These are phyloP conservation scores for Lipophrys pholis DNA, from an alignment of 2,113 vertebrate genomes.

Conservation along the genomic window DNA sequence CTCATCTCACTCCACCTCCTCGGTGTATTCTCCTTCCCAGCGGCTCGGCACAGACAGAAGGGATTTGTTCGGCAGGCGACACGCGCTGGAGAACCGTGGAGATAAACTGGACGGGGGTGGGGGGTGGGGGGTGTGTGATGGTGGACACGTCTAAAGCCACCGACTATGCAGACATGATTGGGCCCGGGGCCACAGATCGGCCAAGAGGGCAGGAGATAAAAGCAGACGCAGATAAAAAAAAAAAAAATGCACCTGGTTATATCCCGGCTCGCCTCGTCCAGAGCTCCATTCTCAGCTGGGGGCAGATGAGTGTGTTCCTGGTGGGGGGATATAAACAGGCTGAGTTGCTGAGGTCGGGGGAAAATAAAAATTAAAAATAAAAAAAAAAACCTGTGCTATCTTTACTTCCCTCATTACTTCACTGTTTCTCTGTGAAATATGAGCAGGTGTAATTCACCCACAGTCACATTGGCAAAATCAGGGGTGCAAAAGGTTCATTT, in stretches of 20 bases:
- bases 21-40: slow-evolving; percentile 48
- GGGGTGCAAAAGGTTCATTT: background rate
- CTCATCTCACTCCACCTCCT: slow-evolving; percentile 42
- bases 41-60: slow-evolving; percentile 34
- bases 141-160: slow-evolving; percentile 54
- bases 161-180: slow-evolving; percentile 61
- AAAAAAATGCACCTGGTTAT: slow-evolving; percentile 29
- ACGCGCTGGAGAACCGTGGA: slow-evolving; percentile 45
- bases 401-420: slow-evolving; percentile 9
- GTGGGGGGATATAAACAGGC: background rate
- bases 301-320: slow-evolving; percentile 26
- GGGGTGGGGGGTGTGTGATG: too few relatives aligned
- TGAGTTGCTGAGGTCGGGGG: background rate
- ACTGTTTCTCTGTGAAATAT: background rate
- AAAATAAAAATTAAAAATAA: slow-evolving; percentile 4
- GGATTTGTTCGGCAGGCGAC: slow-evolving; percentile 58
- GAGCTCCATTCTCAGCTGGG: slow-evolving; percentile 7
- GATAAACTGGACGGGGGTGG: slow-evolving; percentile 56
- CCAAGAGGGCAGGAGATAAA: slow-evolving; percentile 60
- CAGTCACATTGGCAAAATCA: background rate
- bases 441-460: background rate
- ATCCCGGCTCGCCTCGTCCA: slow-evolving; percentile 31
- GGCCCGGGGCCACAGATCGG: slow-evolving; percentile 52
- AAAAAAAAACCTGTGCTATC: slow-evolving; percentile 6
- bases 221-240: slow-evolving; percentile 33